Percentiles rank a stretch among this genome's conserved stretches.
Evolutionary conservation across 2,888 invertebrate species (phyloP).

Genomic region (Heliconius aoede): DNA sequence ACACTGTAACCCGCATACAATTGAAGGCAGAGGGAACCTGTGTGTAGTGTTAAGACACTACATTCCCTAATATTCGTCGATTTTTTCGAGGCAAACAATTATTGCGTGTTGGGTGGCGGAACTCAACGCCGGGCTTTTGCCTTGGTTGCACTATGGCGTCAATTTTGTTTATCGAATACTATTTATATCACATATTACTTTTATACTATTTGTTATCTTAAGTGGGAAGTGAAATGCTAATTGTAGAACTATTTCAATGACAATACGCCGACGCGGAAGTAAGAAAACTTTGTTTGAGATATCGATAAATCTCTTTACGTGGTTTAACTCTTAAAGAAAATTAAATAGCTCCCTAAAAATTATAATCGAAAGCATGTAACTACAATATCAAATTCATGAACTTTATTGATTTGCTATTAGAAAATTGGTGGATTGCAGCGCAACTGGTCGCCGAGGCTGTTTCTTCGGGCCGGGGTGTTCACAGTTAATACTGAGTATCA

Average conservation of each 20-base stretch:
- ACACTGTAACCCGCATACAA: no score
- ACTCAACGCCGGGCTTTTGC: no score
- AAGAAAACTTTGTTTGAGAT: constrained; percentile 6
- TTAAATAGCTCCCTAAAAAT: neutral
- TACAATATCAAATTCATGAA: constrained; percentile 7
- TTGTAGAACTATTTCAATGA: neutral
- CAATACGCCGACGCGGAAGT: neutral
- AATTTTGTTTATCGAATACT: neutral
- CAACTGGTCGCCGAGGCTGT: constrained; percentile 44
- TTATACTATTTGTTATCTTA: constrained; percentile 3
- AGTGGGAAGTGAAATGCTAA: neutral
- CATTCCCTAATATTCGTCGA: no score
- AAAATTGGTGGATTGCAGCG: constrained; percentile 34
- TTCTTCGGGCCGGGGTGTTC: constrained; percentile 51
- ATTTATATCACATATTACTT: neutral
- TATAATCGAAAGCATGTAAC: constrained; percentile 9
- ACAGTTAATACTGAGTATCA: constrained; percentile 78
- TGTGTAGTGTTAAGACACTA: no score
- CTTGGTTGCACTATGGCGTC: no score
- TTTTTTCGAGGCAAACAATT: no score
- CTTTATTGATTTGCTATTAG: constrained; percentile 30
- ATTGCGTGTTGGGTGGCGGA: no score
- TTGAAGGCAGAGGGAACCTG: no score
- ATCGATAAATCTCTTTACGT: neutral
- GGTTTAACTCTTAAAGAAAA: neutral